Conservation (phyloP, 2,113 vertebrate species). For the Geococcyx californianus region DNA sequence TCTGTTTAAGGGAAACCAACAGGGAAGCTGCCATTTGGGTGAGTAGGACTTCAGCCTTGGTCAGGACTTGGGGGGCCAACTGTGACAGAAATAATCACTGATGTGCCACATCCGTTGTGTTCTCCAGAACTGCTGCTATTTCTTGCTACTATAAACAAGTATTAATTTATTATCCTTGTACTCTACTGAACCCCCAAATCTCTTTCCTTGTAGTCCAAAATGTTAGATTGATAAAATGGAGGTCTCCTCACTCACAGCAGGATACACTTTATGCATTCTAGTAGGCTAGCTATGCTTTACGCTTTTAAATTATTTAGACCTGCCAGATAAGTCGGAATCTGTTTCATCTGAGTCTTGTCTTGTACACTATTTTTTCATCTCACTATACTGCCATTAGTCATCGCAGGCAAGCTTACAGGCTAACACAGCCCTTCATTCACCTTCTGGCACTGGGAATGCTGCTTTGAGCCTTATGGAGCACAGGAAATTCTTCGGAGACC, state of each 20-base stretch:
- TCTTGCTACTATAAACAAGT: not conserved
- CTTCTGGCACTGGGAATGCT: conserved; percentile 69
- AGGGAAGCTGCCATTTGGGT: not conserved
- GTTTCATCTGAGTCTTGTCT: conserved; percentile 73
- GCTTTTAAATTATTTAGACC: conserved; percentile 78
- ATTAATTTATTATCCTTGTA: not conserved
- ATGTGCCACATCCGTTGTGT: not conserved
- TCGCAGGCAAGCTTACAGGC: conserved; percentile 66
- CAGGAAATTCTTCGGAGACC: conserved; percentile 61
- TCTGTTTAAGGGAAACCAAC: not conserved
- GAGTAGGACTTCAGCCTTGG: not conserved
- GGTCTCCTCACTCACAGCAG: conserved; percentile 62
- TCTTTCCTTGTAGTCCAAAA: conserved; percentile 49
- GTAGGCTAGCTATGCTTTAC: conserved; percentile 59
- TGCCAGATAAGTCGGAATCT: conserved; percentile 68
- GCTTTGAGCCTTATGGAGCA: conserved; percentile 65
- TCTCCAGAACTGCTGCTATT: not conserved
- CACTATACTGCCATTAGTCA: conserved; percentile 65
- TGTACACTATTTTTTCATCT: conserved; percentile 67
- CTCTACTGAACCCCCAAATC: not conserved
- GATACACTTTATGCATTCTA: conserved; percentile 58
- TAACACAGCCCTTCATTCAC: conserved; percentile 64
- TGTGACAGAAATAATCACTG: not conserved
- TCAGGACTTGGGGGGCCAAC: not conserved
- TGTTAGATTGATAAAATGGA: conserved; percentile 38